Evolutionary conservation across 2,888 invertebrate genomes (phyloP).

Genomic region (Kryphioiulus occultus): DNA sequence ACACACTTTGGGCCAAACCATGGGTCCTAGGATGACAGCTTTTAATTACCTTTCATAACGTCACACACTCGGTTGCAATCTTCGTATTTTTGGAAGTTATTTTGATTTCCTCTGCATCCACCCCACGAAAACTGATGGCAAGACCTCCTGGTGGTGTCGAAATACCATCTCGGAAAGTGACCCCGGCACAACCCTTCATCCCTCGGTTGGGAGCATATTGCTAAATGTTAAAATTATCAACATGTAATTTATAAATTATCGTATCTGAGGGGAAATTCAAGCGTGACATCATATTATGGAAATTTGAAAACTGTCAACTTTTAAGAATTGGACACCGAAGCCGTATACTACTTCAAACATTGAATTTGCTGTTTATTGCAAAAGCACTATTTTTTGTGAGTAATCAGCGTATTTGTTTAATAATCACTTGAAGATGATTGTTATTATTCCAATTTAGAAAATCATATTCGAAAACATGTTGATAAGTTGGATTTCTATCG

Average conservation of each 20-base stretch:
- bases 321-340: too few relatives aligned
- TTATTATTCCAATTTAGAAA: too few relatives aligned
- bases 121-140: constrained; percentile 86
- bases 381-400: too few relatives aligned
- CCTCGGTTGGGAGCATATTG: constrained; percentile 80
- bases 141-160: constrained; percentile 72
- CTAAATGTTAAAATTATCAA: constrained; percentile 64
- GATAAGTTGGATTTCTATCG: too few relatives aligned
- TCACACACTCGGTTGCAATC: constrained; percentile 74
- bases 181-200: constrained; percentile 89
- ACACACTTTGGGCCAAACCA: not conserved
- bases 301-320: too few relatives aligned
- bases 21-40: not conserved
- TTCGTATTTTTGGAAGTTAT: constrained; percentile 80
- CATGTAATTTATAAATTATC: not conserved
- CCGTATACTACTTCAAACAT: too few relatives aligned
- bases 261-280: too few relatives aligned
- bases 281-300: too few relatives aligned
- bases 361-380: too few relatives aligned
- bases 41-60: constrained; percentile 51
- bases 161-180: constrained; percentile 86
- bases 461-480: too few relatives aligned
- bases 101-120: constrained; percentile 88
- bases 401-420: too few relatives aligned
- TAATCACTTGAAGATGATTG: too few relatives aligned